Base-by-base conservation (phyloP, 2,888 invertebrate species). In the Drosophila prostipennis region DNA sequence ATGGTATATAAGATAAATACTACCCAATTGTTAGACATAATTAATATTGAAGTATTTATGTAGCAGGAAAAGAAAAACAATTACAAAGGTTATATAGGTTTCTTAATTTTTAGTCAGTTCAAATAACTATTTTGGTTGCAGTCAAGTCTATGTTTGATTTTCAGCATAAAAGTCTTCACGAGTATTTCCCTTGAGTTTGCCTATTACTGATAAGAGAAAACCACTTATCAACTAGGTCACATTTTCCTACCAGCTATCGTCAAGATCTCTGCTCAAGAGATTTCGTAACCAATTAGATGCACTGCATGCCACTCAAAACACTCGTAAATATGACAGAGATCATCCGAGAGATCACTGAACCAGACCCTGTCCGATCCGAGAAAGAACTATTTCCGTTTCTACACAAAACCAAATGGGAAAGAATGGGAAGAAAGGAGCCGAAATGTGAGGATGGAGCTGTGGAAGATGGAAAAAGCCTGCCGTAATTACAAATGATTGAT, bases 401-500 rank as follows among this genome's bases (percentile, higher is more conserved):
- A 51, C 42, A 16, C n/a, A 42, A 43, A 36, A 42, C 45, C 49
- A 51, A 64, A 45, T 39, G 32, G 48, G 11, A 26, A 59, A 49
- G 53, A 48, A 40, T 60, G 40, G 40, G 23, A 61, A 34, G 36
- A 60, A 71, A 71, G 54, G 49, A 72, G 58, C 54, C 46, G 42
- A 46, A 49, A 60, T 46, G 54, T 49, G 56, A 56, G 54, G 34
- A 59, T 51, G 51, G 61, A 39, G 57, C 52, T 52, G 8, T 37
- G 19, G 49, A 59, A 37, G 46, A 73, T 54, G 45, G 59, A 48
- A 57, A 23, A 76, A 43, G 72, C 40, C 54, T 72, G 76, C 53
- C 73, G 64, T 79, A 86, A 82, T 82, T 83, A 80, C 78, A 80
- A 68, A 80, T 82, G 82, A 82, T 82, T 82, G 82, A 82, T 82